Conservation (phyloP, 2,888 invertebrate species). For the Biston stratarius region DNA sequence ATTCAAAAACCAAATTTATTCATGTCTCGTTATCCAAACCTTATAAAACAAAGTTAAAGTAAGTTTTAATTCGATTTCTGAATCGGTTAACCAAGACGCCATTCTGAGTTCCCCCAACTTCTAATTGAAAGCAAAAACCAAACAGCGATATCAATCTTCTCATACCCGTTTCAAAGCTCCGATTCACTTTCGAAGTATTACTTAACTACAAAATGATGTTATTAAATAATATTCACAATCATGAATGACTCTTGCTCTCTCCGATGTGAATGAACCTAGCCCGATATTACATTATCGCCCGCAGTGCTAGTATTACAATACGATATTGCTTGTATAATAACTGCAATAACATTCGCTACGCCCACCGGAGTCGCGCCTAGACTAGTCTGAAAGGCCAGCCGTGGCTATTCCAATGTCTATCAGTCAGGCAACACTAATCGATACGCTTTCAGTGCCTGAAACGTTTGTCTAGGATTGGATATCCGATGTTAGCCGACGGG, state of each 20-base stretch:
- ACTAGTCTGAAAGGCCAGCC: constrained; percentile 54
- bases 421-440: constrained; percentile 68
- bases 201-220: constrained; percentile 36
- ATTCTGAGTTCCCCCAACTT: constrained; percentile 14
- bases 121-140: constrained; percentile 20
- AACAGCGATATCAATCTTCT: constrained; percentile 19
- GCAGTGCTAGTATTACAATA: constrained; percentile 50
- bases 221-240: constrained; percentile 45
- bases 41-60: constrained; percentile 6
- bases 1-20: background rate
- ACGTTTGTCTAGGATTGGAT: constrained; percentile 57
- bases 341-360: constrained; percentile 56
- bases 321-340: constrained; percentile 55
- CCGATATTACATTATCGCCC: constrained; percentile 58
- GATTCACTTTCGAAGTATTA: constrained; percentile 43
- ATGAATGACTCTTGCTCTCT: constrained; percentile 54
- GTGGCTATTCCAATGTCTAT: constrained; percentile 55
- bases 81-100: constrained; percentile 14
- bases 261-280: constrained; percentile 63
- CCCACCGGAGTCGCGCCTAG: constrained; percentile 55
- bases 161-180: constrained; percentile 14
- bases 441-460: constrained; percentile 66
- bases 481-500: constrained; percentile 37
- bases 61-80: constrained; percentile 18
- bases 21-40: constrained; percentile 8